Conservation (phyloP, 1,140 invertebrate species). For the Drosophila murphyi region DNA sequence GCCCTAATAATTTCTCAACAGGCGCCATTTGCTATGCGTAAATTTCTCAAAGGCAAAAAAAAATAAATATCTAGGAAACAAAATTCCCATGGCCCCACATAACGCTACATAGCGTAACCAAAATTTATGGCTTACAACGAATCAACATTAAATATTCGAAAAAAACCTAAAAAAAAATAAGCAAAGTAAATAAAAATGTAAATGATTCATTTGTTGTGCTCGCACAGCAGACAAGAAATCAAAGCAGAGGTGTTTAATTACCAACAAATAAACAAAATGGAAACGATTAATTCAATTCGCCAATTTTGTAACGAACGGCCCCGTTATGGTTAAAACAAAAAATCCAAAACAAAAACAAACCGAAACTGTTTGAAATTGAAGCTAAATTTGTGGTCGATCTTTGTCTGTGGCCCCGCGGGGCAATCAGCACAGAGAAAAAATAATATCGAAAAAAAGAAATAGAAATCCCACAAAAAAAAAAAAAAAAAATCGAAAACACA, state of each 20-base stretch:
- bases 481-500: conserved; percentile 30
- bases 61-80: conserved; percentile 22
- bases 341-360: conserved; percentile 24
- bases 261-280: conserved; percentile 83
- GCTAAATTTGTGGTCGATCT: conserved; percentile 72
- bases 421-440: conserved; percentile 45
- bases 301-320: conserved; percentile 71
- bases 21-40: conserved; percentile 66
- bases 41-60: conserved; percentile 20
- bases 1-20: conserved; percentile 76
- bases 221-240: conserved; percentile 70
- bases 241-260: conserved; percentile 83
- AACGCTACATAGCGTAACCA: conserved; percentile 57
- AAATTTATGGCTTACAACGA: conserved; percentile 82
- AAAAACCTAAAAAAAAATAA: conserved; percentile 32
- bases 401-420: conserved; percentile 45
- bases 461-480: conserved; percentile 71
- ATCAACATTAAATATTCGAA: conserved; percentile 73
- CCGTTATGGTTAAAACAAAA: conserved; percentile 64
- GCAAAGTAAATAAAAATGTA: conserved; percentile 53
- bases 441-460: conserved; percentile 38
- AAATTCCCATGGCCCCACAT: conserved; percentile 72
- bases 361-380: conserved; percentile 73
- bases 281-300: conserved; percentile 83
- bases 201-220: conserved; percentile 76